A percentile compares a stretch with the other conserved stretches of the same genome.
phyloP scores from a whole-genome alignment of 1,140 invertebrate genomes.

The Schlechtendalia chinensis region DNA sequence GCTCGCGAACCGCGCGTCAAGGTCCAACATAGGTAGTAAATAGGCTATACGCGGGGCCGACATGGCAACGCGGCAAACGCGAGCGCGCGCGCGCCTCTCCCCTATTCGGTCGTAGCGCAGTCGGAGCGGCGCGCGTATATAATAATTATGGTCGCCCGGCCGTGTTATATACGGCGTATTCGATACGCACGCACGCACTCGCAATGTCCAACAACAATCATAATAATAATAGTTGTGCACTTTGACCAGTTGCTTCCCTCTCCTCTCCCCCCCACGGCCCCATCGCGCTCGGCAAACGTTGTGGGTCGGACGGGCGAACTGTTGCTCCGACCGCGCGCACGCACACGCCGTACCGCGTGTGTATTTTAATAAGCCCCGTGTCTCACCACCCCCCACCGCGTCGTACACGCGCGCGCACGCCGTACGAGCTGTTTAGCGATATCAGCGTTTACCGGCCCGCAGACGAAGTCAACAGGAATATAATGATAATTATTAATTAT shows the following conservation, averaged over 20 bases:
- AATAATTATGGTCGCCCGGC: background rate
- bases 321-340: background rate
- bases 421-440: background rate
- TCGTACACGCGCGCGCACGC: background rate
- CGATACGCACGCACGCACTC: background rate
- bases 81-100: slow-evolving; percentile 41
- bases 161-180: no score
- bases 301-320: background rate
- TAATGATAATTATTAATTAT: background rate
- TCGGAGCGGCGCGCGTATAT: background rate
- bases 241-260: slow-evolving; percentile 36
- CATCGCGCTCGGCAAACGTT: no score
- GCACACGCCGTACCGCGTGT: background rate
- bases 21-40: slow-evolving; percentile 6
- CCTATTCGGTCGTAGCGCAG: background rate
- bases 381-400: background rate
- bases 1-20: background rate
- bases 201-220: slow-evolving; percentile 21
- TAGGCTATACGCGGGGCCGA: slow-evolving; percentile 14
- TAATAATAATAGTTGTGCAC: slow-evolving; percentile 43
- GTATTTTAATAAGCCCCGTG: slow-evolving; percentile 30
- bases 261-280: no score
- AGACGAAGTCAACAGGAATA: no score
- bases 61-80: slow-evolving; percentile 40
- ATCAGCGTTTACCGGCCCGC: no score